Evolutionary conservation across 2,113 vertebrate species (phyloP), one percentile per base, ranked within the genome.

Genomic region (Erpornis zantholeuca): DNA sequence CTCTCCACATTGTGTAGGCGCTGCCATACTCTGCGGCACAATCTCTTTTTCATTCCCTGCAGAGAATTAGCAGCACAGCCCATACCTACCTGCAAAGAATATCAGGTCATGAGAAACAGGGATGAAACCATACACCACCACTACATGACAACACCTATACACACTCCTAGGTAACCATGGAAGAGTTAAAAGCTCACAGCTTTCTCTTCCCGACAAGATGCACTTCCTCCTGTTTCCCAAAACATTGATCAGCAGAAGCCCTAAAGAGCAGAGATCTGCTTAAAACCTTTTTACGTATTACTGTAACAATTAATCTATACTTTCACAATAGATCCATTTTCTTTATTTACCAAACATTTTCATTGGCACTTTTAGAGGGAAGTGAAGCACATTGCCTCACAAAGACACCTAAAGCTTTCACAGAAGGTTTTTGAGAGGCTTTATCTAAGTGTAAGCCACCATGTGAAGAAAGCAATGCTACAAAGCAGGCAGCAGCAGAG

Each of bases 41-140:
- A 42, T 45, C 61, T 31, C 40, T n/a, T 40, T 40, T 28, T 49
- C 83, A 66, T 42, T 45, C 36, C 71, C 75, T 77, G 79, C 79
- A 82, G 66, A 85, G 57, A 86, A 87, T 13, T 4, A 40, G 53
- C 4, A 2, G 40, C 44, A 52, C n/a, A 90, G 52, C 44, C 66
- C 50, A 42, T 8, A 47, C 3, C 9, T 68, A 76, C 11, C 72
- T 64, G 31, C 64, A 70, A 23, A 84, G 38, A 82, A 28, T 19
- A 53, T 4, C 1, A 0, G 52, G 38, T 54, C 86, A 28, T 0
- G 1, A 73, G 54, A 53, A 61, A 42, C 3, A 0, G 15, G 24
- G 8, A 45, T 36, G 38, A n/a, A 86, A 61, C 59, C 4, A 56
- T 3, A 54, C 12, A 49, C 36, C 15, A 59, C 29, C 15, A 52